These are phyloP conservation scores for Eulemur macaco DNA, from an alignment of 2,113 vertebrate genomes.

Conservation along the genomic window DNA sequence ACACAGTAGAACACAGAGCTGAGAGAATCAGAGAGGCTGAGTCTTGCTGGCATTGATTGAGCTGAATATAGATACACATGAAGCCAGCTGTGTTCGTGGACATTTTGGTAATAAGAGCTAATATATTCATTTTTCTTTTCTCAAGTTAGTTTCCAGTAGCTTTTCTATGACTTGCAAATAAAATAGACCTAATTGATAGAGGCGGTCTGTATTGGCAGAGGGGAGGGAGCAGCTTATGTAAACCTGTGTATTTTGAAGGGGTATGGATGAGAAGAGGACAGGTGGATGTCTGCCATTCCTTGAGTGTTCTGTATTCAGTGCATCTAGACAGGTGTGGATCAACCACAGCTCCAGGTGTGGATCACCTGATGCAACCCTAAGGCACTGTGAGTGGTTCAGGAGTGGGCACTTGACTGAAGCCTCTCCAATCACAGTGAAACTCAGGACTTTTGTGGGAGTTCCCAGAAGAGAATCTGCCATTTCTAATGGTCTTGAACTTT, in stretches of 20 bases:
- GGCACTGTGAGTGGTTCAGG: neutral
- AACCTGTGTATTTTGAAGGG: neutral
- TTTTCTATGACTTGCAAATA: neutral
- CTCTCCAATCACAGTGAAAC: neutral
- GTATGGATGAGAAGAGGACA: no score
- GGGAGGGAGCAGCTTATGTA: neutral
- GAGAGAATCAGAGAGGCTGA: neutral
- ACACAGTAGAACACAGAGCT: neutral
- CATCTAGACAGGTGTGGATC: no score
- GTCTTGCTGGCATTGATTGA: neutral
- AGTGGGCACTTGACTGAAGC: neutral
- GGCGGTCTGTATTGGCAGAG: neutral
- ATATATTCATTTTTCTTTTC: neutral
- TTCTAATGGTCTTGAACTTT: neutral
- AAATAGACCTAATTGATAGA: neutral
- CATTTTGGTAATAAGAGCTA: neutral
- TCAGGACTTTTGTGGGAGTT: neutral
- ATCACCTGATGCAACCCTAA: neutral
- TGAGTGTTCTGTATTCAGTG: neutral
- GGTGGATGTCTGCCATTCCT: no score
- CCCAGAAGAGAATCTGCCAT: neutral
- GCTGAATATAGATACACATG: neutral
- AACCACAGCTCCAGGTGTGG: neutral
- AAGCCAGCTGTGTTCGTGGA: neutral
- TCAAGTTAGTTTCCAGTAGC: neutral